Evolutionary conservation across 1,140 invertebrate species (phyloP).

Genomic region (Bombus confusus): DNA sequence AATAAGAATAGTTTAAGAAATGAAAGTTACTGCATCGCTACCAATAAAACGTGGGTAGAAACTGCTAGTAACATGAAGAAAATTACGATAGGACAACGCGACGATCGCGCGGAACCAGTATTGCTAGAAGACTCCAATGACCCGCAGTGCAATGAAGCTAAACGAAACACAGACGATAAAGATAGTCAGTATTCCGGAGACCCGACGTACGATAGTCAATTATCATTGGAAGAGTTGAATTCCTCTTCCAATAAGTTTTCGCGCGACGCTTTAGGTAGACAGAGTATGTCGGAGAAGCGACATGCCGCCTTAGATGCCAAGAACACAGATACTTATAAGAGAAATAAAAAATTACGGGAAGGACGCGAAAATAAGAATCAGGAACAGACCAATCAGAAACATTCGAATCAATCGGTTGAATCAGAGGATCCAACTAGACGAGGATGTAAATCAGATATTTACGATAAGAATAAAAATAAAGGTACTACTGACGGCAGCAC

Average conservation of each 20-base stretch:
- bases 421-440: constrained; percentile 54
- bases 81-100: constrained; percentile 66
- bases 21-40: constrained; percentile 93
- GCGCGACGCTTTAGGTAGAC: constrained; percentile 95
- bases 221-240: constrained; percentile 88
- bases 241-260: constrained; percentile 87
- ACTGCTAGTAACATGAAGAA: constrained; percentile 72
- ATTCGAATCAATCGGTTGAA: constrained; percentile 34
- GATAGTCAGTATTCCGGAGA: constrained; percentile 83
- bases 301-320: constrained; percentile 97
- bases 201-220: constrained; percentile 89
- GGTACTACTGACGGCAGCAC: constrained; percentile 66
- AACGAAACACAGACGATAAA: constrained; percentile 74
- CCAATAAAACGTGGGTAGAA: constrained; percentile 81
- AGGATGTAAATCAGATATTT: constrained; percentile 45
- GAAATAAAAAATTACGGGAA: constrained; percentile 92
- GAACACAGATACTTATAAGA: constrained; percentile 96
- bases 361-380: constrained; percentile 82
- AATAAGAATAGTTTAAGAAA: constrained; percentile 86
- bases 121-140: constrained; percentile 77
- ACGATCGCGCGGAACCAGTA: constrained; percentile 70
- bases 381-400: constrained; percentile 65
- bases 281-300: constrained; percentile 98
- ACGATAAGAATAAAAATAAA: constrained; percentile 63
- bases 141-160: constrained; percentile 61